Evolutionary conservation across 2,888 invertebrate species (phyloP), one percentile per base, ranked within the genome.

Genomic region (Chymomyza caudatula): DNA sequence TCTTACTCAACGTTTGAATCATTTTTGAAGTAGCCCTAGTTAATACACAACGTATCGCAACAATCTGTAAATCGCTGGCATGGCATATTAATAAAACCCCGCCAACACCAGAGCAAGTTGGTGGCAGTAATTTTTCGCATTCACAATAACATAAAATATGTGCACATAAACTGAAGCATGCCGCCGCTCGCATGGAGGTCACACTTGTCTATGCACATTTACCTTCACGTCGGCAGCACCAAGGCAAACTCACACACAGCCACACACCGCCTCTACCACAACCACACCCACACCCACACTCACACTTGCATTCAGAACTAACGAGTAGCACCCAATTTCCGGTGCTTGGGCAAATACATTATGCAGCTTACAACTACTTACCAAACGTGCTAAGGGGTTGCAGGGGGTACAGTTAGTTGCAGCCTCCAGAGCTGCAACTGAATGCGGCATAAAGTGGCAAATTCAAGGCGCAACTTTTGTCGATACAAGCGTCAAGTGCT

Each of bases 291-390:
- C n/a, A n/a, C n/a, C n/a, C n/a, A n/a, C n/a, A n/a, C n/a, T n/a
- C n/a, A n/a, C 13, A 64, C 51, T 52, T 59, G 54, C 57, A 62
- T 47, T 29, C 60, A 59, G 25, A 49, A 29, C 47, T 51, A 49
- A 42, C 53, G 60, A 65, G 68, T 68, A 75, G 86, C 86, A 87
- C 75, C 84, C 84, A 85, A 87, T 87, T 87, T 86, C 84, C 87
- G 76, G 76, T 78, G 77, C 87, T 86, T 87, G 81, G 74, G 74
- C 78, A 85, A 87, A 84, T 87, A 86, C 79, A 87, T 87, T 87
- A 86, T 83, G 86, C 87, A 82, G 77, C 87, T 86, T 87, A 86
- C 82, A 82, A 82, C 82, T 82, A 82, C 82, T 82, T 82, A 86
- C 49, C 56, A 29, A 54, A 54, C 61, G 54, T 54, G 49, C 0